Base-by-base conservation (phyloP, 2,113 vertebrate genomes). In the Gambusia holbrooki region DNA sequence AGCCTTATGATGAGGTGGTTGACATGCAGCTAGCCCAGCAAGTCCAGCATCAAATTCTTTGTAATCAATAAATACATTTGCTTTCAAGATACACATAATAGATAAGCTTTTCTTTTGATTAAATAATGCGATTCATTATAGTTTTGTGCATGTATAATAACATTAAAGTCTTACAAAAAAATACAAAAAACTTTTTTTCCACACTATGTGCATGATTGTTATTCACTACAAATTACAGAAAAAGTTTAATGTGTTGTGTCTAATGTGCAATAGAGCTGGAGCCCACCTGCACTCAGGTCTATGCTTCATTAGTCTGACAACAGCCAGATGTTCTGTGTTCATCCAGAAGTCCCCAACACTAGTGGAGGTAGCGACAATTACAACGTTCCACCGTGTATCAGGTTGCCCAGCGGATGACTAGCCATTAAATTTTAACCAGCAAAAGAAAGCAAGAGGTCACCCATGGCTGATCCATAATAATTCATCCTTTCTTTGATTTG, bases 341-440 rank as follows among this genome's bases (percentile, higher is more conserved):
- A 72, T 84, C 77, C 68, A 77, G 69, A 35, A 69, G 73, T 73
- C 81, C 82, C 73, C 67, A 30, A 51, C 84, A 76, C 80, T 80
- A 82, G 58, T 81, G 67, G 76, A n/a, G 25, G 51, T 58, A n/a
- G 51, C 5, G 25, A 71, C 85, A 69, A 80, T 80, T 81, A 80
- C 85, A 83, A 77, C 64, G 73, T 66, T 51, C 71, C 62, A 71
- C 76, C 11, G 37, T 76, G 84, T 77, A 82, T 84, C 75, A 85
- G 0, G 32, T 64, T 17, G 48, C 74, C 71, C 76, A 78, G 66
- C 74, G 70, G 80, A 87, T 81, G 13, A 61, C 40, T 70, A 28
- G 74, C 29, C 72, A 91, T 93, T 87, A 74, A 93, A 88, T 87
- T 91, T 93, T 91, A 74, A 91, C 88, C 84, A 89, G 87, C 48